Conservation (phyloP, 23 tunicate genomes). For the Halocynthia aurantium region DNA sequence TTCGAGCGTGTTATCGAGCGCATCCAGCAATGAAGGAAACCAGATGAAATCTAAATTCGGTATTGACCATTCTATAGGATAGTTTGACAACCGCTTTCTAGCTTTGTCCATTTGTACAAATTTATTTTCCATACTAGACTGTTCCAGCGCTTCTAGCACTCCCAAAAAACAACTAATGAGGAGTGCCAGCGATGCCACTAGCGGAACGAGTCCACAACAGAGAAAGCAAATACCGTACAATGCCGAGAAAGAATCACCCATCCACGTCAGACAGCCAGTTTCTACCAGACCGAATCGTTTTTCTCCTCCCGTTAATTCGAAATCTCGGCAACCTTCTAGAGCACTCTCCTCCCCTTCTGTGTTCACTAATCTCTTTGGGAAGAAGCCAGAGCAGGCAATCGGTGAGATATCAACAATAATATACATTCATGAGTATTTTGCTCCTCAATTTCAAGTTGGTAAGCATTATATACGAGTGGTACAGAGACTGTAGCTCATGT, state of each 20-base stretch:
- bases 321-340: background rate
- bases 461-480: too few species aligned
- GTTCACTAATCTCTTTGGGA: slow-evolving; percentile 9
- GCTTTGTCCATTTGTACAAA: too few species aligned
- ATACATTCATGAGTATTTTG: too few species aligned
- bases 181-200: slow-evolving; percentile 7
- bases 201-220: background rate
- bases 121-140: too few species aligned
- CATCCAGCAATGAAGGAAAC: slow-evolving; percentile 20
- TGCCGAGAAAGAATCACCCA: background rate
- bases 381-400: background rate
- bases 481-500: too few species aligned
- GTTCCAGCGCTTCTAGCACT: background rate
- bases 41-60: background rate
- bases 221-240: too few species aligned
- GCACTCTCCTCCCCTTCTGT: slow-evolving; percentile 16
- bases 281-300: background rate
- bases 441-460: too few species aligned
- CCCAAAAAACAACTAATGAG: slow-evolving; percentile 4
- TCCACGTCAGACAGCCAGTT: background rate
- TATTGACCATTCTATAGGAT: background rate
- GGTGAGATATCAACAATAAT: too few species aligned
- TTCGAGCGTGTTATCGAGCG: slow-evolving; percentile 29
- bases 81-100: too few species aligned
- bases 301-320: slow-evolving; percentile 1